Evolutionary conservation across 2,888 invertebrate genomes (phyloP), one percentile per base, ranked within the genome.

Genomic region (Melanophora roralis): DNA sequence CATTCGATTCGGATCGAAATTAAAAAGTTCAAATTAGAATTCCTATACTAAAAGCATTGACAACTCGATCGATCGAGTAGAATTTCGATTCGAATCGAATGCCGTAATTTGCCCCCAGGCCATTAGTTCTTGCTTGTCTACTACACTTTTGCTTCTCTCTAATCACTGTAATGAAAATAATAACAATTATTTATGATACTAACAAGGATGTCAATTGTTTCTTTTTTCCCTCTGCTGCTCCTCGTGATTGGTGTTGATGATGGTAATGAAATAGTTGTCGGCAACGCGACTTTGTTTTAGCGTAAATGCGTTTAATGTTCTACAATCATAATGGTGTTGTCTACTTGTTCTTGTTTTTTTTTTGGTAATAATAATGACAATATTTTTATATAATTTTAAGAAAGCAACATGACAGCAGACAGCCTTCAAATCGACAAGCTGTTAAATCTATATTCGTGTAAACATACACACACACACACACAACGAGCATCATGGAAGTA

Each of bases 101-200:
- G n/a, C n/a, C n/a, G n/a, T n/a, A n/a, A n/a, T n/a, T n/a, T n/a
- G n/a, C n/a, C n/a, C n/a, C n/a, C n/a, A n/a, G n/a, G n/a, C n/a
- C n/a, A n/a, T n/a, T n/a, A n/a, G n/a, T n/a, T 27, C 6, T 27
- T 27, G 3, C 4, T 27, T 27, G 27, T 27, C 6, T 3, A 5
- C 4, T 36, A 3, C 6, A 36, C 27, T 12, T 8, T 19, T 40
- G 19, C 23, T 36, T 34, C 34, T 19, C 2, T 43, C 12, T 49
- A 74, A 74, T 67, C 74, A 59, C 45, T 62, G 68, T 60, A 59
- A 65, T 49, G 32, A 68, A 14, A 62, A 36, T 60, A 68, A 60
- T 43, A n/a, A 40, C 67, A 49, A 74, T 51, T 19, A n/a, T n/a
- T n/a, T n/a, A 62, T 72, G 51, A 34, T 62, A 53, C 21, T 62